Percentiles rank a stretch among this genome's conserved stretches.
Evolutionary conservation across 2,113 vertebrate species (phyloP).

Genomic region (Indicator indicator): DNA sequence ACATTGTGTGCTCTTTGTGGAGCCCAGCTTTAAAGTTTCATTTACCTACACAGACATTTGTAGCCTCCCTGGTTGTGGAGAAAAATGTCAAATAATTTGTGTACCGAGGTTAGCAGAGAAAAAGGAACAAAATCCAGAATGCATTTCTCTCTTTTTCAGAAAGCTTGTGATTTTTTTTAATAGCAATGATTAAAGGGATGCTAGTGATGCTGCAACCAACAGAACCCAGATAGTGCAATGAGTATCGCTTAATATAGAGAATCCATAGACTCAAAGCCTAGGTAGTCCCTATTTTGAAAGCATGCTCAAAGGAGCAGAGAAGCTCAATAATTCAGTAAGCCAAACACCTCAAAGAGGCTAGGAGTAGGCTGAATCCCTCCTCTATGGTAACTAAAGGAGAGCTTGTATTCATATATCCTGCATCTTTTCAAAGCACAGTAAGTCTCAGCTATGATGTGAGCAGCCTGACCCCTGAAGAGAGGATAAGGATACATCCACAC

Average conservation of each 20-base stretch:
- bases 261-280: not conserved
- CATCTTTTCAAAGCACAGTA: not conserved
- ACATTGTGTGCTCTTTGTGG: not conserved
- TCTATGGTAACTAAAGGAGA: not conserved
- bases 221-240: not conserved
- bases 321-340: slow-evolving; percentile 31
- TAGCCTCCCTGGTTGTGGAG: not conserved
- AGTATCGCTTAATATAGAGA: not conserved
- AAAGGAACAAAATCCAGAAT: not conserved
- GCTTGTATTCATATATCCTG: not conserved
- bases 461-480: not conserved
- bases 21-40: not conserved
- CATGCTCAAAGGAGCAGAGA: not conserved
- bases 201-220: not conserved
- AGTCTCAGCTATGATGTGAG: not conserved
- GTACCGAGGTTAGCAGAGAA: not conserved
- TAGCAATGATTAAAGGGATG: not conserved
- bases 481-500: not conserved
- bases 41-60: not conserved
- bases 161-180: not conserved
- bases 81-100: not conserved
- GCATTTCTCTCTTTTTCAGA: not conserved
- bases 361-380: not conserved
- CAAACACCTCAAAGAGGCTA: not conserved
- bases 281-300: slow-evolving; percentile 18